Evolutionary conservation across 2,797 vertebrate genomes (phyloP).

Genomic region (Pseudochirops corinnae): DNA sequence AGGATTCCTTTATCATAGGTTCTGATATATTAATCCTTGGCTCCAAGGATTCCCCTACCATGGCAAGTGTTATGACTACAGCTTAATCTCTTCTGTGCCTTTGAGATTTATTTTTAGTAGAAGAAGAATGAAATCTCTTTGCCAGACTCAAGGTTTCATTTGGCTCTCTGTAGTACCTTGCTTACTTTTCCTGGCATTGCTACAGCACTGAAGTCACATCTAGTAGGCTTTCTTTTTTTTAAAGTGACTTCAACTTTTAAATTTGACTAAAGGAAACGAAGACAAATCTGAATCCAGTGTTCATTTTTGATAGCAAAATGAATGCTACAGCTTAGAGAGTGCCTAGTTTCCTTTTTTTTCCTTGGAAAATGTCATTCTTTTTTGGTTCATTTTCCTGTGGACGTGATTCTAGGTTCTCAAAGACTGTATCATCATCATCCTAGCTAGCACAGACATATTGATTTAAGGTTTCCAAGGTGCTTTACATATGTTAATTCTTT

Average conservation of each 20-base stretch:
- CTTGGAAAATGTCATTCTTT: slow-evolving; percentile 1
- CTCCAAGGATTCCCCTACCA: not conserved
- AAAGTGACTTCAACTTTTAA: not conserved
- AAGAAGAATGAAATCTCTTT: not conserved
- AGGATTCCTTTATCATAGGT: too few relatives aligned
- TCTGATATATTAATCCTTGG: not conserved
- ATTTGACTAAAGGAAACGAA: slow-evolving; percentile 23
- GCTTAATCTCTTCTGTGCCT: slow-evolving; percentile 26
- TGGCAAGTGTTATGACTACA: slow-evolving; percentile 21
- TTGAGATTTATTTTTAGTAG: slow-evolving; percentile 42
- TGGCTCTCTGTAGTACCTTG: not conserved
- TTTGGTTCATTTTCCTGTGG: slow-evolving; percentile 27
- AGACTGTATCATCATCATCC: not conserved
- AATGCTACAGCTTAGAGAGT: not conserved
- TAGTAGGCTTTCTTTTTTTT: slow-evolving; percentile 26
- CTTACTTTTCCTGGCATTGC: not conserved
- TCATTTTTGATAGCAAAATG: not conserved
- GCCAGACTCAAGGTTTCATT: not conserved
- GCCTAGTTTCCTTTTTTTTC: not conserved
- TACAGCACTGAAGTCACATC: not conserved
- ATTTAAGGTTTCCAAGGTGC: too few relatives aligned
- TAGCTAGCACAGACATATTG: fast-evolving
- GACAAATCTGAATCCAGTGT: not conserved
- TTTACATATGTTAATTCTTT: too few relatives aligned
- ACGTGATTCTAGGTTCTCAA: slow-evolving; percentile 13